These are phyloP conservation scores for Apis dorsata DNA, from an alignment of 1,140 invertebrate species.

Conservation along the genomic window DNA sequence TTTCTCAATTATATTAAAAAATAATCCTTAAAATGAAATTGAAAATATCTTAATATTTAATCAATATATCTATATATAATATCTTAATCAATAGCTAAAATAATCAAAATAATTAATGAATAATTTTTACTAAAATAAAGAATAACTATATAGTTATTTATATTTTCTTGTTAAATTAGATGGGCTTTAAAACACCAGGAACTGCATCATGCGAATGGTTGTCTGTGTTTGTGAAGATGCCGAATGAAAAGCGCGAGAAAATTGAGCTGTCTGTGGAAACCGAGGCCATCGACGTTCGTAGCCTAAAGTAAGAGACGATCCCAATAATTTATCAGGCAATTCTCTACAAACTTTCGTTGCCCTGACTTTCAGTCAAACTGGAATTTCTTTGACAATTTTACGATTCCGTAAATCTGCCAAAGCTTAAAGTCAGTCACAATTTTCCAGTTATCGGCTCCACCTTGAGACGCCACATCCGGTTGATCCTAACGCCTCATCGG, in stretches of 20 bases:
- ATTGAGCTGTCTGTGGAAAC: constrained; percentile 87
- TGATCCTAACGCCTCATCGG: constrained; percentile 88
- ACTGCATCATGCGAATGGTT: constrained; percentile 93
- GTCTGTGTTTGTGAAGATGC: constrained; percentile 87
- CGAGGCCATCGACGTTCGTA: constrained; percentile 84
- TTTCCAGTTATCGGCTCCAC: constrained; percentile 83
- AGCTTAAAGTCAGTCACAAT: constrained; percentile 46
- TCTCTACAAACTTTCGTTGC: constrained; percentile 27
- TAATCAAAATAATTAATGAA: too few species aligned
- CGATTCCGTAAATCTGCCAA: constrained; percentile 42
- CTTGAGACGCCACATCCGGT: constrained; percentile 89
- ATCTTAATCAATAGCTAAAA: too few species aligned
- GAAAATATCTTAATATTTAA: too few species aligned
- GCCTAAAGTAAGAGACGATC: constrained; percentile 76
- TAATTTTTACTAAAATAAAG: background rate
- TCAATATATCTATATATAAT: too few species aligned
- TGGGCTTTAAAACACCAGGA: constrained; percentile 90
- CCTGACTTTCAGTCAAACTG: background rate
- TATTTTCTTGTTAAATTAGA: constrained; percentile 79
- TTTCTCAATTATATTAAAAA: too few species aligned
- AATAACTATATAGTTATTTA: background rate
- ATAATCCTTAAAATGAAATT: too few species aligned
- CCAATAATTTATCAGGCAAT: constrained; percentile 42
- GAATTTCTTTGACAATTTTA: constrained; percentile 55
- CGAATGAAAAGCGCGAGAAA: constrained; percentile 84